phyloP scores from a whole-genome alignment of 2,797 vertebrate genomes.

The Lutra lutra region DNA sequence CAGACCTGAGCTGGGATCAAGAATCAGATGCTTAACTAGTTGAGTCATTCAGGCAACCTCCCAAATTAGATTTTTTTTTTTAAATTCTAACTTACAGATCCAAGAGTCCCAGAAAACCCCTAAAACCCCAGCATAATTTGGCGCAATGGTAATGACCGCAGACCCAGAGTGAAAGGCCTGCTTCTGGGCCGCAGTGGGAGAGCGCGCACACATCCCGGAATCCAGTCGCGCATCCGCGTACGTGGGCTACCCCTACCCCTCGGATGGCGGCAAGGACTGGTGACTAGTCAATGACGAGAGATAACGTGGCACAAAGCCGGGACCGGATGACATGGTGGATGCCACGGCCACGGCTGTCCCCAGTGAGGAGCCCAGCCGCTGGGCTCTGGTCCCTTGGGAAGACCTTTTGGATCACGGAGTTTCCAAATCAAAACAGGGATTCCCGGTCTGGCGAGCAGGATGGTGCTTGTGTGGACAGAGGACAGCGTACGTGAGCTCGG shows the following conservation, averaged over 20 bases:
- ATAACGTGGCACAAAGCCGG: too few species aligned
- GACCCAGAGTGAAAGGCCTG: not conserved
- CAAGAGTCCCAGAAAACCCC: not conserved
- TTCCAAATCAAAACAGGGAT: not conserved
- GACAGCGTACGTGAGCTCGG: not conserved
- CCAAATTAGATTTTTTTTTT: too few species aligned
- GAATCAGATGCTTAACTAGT: not conserved
- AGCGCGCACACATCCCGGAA: accelerated
- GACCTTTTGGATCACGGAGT: not conserved
- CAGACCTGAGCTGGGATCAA: too few species aligned
- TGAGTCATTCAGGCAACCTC: too few species aligned
- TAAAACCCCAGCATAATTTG: accelerated
- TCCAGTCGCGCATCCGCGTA: accelerated
- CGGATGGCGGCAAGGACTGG: not conserved
- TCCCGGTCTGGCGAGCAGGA: not conserved
- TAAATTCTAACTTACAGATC: not conserved
- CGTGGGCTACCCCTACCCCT: accelerated
- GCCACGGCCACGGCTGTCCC: accelerated
- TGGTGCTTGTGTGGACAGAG: not conserved
- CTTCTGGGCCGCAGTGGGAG: accelerated
- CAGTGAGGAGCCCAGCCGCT: accelerated
- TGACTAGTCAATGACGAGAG: too few species aligned
- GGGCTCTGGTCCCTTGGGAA: not conserved
- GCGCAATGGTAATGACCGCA: not conserved
- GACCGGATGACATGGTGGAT: too few species aligned